Conservation (phyloP, 2,888 invertebrate genomes). For the Campopleginae sp. region DNA sequence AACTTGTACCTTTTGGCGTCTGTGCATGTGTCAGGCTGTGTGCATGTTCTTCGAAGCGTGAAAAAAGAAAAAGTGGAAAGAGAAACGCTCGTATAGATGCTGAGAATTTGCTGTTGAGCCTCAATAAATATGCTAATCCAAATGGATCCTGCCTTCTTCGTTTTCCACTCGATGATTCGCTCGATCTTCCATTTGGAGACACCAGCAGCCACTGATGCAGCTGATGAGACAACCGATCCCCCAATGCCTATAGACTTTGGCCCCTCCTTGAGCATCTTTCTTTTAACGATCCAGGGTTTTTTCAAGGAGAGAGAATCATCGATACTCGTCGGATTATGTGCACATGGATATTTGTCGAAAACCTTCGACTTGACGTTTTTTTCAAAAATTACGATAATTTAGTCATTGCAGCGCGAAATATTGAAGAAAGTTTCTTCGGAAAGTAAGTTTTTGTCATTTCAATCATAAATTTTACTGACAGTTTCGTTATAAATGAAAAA, state of each 20-base stretch:
- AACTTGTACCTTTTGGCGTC: no score
- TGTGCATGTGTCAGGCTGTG: slow-evolving; percentile 13
- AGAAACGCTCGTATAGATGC: slow-evolving; percentile 33
- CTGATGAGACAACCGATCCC: neutral
- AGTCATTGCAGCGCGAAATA: no score
- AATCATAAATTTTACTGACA: no score
- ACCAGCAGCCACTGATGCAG: neutral
- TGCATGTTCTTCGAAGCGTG: slow-evolving; percentile 37
- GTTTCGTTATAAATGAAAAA: no score
- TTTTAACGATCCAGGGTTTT: neutral
- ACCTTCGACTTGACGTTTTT: no score
- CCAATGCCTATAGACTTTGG: neutral
- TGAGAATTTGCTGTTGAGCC: slow-evolving; percentile 27
- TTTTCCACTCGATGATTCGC: neutral
- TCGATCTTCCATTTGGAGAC: neutral
- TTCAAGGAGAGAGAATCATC: neutral
- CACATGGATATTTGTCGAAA: no score
- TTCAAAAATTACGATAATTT: no score
- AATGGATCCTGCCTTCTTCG: slow-evolving; percentile 18
- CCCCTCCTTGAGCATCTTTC: neutral
- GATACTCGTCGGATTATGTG: neutral
- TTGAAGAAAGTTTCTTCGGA: no score
- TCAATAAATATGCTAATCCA: slow-evolving; percentile 44
- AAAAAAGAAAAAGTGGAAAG: slow-evolving; percentile 13
- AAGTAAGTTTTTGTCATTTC: no score